Percentiles rank a stretch among this genome's conserved stretches.
These are phyloP conservation scores for Serripes groenlandicus DNA, from an alignment of 2,888 invertebrate species.

Conservation along the genomic window DNA sequence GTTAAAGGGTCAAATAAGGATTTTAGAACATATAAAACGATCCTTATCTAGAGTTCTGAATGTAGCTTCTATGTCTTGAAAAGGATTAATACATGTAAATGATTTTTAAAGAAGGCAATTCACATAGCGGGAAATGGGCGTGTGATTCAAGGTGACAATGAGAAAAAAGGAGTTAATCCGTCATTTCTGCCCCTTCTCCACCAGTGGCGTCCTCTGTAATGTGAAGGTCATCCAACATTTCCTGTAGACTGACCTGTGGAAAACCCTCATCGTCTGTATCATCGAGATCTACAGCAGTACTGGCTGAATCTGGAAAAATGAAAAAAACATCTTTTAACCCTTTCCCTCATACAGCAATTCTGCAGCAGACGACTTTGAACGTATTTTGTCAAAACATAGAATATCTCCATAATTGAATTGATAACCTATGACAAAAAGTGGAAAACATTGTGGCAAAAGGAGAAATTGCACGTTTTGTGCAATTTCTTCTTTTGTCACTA, in stretches of 20 bases:
- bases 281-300: conserved; percentile 77
- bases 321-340: too few relatives aligned
- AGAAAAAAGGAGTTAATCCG: conserved; percentile 64
- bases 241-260: conserved; percentile 84
- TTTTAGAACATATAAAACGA: background rate
- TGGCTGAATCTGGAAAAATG: conserved; percentile 71
- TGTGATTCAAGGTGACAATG: background rate
- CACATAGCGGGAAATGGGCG: too few relatives aligned
- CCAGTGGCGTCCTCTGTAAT: conserved; percentile 88
- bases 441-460: background rate
- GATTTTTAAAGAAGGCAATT: too few relatives aligned
- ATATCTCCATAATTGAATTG: too few relatives aligned
- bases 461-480: background rate
- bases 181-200: conserved; percentile 82
- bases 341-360: too few relatives aligned
- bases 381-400: too few relatives aligned
- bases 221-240: conserved; percentile 86
- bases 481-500: background rate
- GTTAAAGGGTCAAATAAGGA: background rate
- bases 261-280: conserved; percentile 82
- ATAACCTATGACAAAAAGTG: background rate
- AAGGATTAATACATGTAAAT: too few relatives aligned
- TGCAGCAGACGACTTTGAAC: too few relatives aligned
- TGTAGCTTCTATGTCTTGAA: too few relatives aligned
- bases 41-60: too few relatives aligned